Conservation (phyloP, 2,797 vertebrate species). For the Spizella passerina region DNA sequence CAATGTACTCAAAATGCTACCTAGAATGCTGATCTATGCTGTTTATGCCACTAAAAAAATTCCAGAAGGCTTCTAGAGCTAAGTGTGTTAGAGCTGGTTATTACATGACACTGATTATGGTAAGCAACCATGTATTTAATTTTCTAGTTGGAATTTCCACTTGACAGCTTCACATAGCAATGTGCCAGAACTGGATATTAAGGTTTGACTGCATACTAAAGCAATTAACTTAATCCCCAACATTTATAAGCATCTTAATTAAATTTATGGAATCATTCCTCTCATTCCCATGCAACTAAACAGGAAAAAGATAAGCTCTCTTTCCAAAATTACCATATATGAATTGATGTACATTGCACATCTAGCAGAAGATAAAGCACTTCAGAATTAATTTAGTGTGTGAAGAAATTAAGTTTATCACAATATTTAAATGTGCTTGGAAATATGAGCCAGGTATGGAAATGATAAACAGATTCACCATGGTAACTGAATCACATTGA, state of each 20-base stretch:
- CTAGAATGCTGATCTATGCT: background rate
- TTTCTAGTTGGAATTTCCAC: slow-evolving; percentile 30
- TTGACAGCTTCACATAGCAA: slow-evolving; percentile 8
- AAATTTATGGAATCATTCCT: background rate
- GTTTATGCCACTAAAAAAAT: background rate
- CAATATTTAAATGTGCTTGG: background rate
- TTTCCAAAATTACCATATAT: background rate
- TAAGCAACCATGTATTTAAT: slow-evolving; percentile 11
- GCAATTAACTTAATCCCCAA: slow-evolving; percentile 50
- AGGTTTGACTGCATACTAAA: background rate
- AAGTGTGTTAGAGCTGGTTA: background rate
- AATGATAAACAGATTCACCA: background rate
- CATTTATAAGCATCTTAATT: slow-evolving; percentile 45
- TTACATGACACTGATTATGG: background rate
- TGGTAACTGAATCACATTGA: background rate
- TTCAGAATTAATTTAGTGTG: background rate
- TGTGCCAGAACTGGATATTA: slow-evolving; percentile 16
- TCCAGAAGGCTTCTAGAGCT: background rate
- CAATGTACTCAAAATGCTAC: background rate
- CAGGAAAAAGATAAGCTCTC: background rate
- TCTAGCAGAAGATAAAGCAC: background rate
- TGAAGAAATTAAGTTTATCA: background rate
- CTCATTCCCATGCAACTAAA: background rate
- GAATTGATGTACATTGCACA: background rate
- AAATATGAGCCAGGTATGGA: background rate